Evolutionary conservation across 2,797 vertebrate genomes (phyloP).

Genomic region (Holocentrus rufus): DNA sequence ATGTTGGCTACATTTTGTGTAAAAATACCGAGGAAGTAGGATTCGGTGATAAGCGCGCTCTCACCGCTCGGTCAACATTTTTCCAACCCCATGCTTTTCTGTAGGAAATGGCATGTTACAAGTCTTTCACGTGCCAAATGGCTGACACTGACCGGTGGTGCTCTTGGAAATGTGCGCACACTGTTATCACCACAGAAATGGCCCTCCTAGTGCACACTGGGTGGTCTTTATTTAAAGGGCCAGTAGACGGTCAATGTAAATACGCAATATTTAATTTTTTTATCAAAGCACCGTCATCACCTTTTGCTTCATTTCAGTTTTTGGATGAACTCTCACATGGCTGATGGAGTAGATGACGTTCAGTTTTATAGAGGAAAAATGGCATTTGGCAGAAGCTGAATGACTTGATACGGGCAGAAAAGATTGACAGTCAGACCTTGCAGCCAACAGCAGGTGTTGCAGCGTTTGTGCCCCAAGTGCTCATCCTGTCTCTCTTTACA

Average conservation of each 20-base stretch:
- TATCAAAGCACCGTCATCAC: neutral
- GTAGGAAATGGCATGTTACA: slow-evolving; percentile 43
- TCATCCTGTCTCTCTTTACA: slow-evolving; percentile 17
- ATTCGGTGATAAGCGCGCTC: slow-evolving; percentile 27
- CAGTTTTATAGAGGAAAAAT: neutral
- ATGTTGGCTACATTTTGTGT: neutral
- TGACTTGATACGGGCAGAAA: slow-evolving; percentile 4
- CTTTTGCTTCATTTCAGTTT: too few relatives aligned
- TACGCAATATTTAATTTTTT: neutral
- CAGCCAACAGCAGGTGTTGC: slow-evolving; percentile 47
- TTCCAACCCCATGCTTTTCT: slow-evolving; percentile 35
- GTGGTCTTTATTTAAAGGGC: slow-evolving; percentile 41
- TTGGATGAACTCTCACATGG: too few relatives aligned
- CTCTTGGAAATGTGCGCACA: slow-evolving; percentile 42
- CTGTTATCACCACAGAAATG: slow-evolving; percentile 41
- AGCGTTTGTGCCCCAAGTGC: slow-evolving; percentile 33
- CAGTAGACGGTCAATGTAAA: slow-evolving; percentile 3
- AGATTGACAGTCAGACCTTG: slow-evolving; percentile 19
- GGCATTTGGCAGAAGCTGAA: neutral
- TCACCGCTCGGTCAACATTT: slow-evolving; percentile 37
- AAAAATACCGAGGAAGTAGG: slow-evolving; percentile 3
- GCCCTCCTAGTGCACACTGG: slow-evolving; percentile 24
- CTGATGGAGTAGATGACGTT: neutral
- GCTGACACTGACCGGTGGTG: slow-evolving; percentile 40
- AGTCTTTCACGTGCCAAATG: slow-evolving; percentile 33